Evolutionary conservation across 1,140 invertebrate species (phyloP).

Genomic region (Drosophila ogumai): DNA sequence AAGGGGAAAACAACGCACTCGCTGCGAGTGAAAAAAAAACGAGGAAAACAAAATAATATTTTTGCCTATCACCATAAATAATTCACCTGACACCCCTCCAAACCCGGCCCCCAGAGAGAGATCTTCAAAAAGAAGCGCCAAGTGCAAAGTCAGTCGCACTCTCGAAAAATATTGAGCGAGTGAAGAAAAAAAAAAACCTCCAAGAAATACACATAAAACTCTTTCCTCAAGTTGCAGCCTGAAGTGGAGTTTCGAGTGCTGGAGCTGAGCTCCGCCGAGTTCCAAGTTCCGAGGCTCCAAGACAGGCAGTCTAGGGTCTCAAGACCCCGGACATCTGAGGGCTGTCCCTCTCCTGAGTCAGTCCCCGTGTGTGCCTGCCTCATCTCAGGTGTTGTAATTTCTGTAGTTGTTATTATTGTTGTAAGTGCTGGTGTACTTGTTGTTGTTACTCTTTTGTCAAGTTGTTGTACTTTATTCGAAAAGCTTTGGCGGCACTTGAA

Average conservation of each 20-base stretch:
- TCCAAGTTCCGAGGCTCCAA: constrained; percentile 46
- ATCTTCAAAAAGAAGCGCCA: constrained; percentile 83
- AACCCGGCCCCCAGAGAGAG: constrained; percentile 40
- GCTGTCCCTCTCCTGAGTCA: constrained; percentile 51
- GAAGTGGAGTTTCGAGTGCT: constrained; percentile 47
- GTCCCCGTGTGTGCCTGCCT: neutral
- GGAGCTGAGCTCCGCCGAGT: constrained; percentile 10
- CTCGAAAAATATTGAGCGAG: constrained; percentile 68
- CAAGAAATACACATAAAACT: constrained; percentile 50
- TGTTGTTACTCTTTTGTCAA: constrained; percentile 63
- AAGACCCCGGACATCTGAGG: constrained; percentile 39
- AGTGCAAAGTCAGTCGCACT: constrained; percentile 78
- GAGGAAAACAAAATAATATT: constrained; percentile 71
- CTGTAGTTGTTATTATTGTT: constrained; percentile 51
- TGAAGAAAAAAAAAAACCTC: constrained; percentile 22
- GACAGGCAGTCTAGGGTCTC: constrained; percentile 75
- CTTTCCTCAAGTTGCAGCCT: constrained; percentile 58
- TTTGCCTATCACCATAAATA: constrained; percentile 84
- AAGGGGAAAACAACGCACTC: constrained; percentile 44
- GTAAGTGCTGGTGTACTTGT: constrained; percentile 12
- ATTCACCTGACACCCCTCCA: constrained; percentile 56
- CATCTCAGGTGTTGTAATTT: constrained; percentile 16
- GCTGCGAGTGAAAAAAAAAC: constrained; percentile 13
- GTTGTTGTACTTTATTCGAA: constrained; percentile 53
- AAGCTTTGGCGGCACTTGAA: constrained; percentile 61